phyloP scores from a whole-genome alignment of 2,113 vertebrate species.

The Felis catus region DNA sequence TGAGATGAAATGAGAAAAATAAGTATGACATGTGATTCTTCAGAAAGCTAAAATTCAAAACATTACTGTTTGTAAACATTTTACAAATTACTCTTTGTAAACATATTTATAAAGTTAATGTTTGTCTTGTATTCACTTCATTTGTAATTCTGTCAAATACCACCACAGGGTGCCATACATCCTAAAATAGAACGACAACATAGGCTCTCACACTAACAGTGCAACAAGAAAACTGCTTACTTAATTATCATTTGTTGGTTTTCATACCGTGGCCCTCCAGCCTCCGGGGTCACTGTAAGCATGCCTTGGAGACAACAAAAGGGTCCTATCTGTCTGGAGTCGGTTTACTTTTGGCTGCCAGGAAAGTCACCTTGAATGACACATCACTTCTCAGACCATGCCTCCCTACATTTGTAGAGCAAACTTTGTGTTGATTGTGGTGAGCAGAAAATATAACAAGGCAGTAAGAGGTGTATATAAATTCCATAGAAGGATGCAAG shows the following conservation, averaged over 20 bases:
- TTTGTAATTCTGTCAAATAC: neutral
- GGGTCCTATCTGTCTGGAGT: constrained; percentile 15
- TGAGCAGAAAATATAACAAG: neutral
- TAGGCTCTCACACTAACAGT: neutral
- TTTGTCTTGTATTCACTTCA: neutral
- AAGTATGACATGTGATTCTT: neutral
- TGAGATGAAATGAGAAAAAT: neutral
- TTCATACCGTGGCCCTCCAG: neutral
- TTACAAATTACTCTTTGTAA: neutral
- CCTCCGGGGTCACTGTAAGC: neutral
- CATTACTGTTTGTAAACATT: neutral
- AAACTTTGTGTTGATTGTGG: neutral
- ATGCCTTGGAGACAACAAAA: neutral
- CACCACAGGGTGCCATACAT: neutral
- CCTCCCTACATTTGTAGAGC: neutral
- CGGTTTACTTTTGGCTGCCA: constrained; percentile 18
- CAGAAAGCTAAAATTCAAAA: neutral
- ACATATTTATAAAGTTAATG: neutral
- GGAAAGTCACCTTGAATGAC: constrained; percentile 61
- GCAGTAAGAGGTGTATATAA: neutral
- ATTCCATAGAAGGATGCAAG: neutral
- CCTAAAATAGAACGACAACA: neutral
- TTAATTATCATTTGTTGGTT: neutral
- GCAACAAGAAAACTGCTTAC: neutral
- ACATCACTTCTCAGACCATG: neutral